Percentiles rank a stretch among this genome's conserved stretches.
phyloP scores from a whole-genome alignment of 2,888 invertebrate genomes.

The Alsophila aescularia region DNA sequence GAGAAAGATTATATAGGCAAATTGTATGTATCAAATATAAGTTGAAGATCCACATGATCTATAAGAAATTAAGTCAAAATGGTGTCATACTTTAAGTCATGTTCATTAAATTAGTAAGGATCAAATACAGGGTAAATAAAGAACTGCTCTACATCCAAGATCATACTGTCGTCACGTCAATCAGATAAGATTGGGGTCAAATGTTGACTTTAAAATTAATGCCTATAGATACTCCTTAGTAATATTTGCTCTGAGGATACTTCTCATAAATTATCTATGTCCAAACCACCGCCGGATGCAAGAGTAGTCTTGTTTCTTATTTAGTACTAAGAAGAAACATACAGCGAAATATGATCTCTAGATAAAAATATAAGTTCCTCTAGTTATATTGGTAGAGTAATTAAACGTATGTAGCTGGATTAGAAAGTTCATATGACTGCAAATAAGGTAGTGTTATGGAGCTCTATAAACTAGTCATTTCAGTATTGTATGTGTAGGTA shows the following conservation, averaged over 20 bases:
- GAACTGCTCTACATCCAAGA: too few relatives aligned
- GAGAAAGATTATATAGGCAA: too few relatives aligned
- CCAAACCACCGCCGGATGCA: conserved; percentile 36
- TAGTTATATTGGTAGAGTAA: conserved; percentile 3
- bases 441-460: conserved; percentile 31
- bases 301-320: conserved; percentile 34
- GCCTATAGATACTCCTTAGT: background rate
- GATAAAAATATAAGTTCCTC: conserved; percentile 9
- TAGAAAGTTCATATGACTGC: conserved; percentile 46
- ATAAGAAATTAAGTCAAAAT: too few relatives aligned
- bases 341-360: conserved; percentile 44
- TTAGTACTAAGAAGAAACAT: conserved; percentile 21
- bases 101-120: too few relatives aligned
- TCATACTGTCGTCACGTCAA: too few relatives aligned
- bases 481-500: background rate
- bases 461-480: conserved; percentile 4
- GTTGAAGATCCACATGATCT: background rate
- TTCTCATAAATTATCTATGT: background rate
- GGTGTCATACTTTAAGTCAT: too few relatives aligned
- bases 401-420: conserved; percentile 34
- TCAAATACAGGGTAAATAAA: too few relatives aligned
- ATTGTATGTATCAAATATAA: too few relatives aligned
- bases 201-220: background rate
- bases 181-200: too few relatives aligned
- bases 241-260: too few relatives aligned